Evolutionary conservation across 2,888 invertebrate genomes (phyloP).

Genomic region (Pristionchus exspectatus): DNA sequence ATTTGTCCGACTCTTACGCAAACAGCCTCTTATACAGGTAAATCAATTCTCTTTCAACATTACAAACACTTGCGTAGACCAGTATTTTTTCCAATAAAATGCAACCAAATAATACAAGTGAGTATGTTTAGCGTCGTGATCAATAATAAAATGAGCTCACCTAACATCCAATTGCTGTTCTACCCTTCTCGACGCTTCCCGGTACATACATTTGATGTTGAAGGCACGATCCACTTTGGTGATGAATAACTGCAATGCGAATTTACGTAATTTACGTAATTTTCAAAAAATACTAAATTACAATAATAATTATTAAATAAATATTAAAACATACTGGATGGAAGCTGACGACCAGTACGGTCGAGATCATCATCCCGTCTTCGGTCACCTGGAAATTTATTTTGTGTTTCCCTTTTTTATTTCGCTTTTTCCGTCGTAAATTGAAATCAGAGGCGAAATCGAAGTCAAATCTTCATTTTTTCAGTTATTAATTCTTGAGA

Average conservation of each 20-base stretch:
- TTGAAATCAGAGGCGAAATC: too few species aligned
- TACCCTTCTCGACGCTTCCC: slow-evolving; percentile 74
- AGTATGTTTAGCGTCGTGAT: too few species aligned
- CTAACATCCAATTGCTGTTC: slow-evolving; percentile 76
- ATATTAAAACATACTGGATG: slow-evolving; percentile 70
- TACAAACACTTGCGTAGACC: too few species aligned
- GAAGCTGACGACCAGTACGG: slow-evolving; percentile 78
- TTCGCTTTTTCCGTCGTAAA: too few species aligned
- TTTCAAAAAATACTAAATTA: neutral
- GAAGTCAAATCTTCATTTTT: too few species aligned
- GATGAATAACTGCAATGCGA: slow-evolving; percentile 72
- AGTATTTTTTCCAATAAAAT: too few species aligned
- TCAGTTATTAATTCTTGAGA: neutral
- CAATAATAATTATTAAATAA: neutral
- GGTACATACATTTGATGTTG: slow-evolving; percentile 78
- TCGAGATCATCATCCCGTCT: slow-evolving; percentile 78
- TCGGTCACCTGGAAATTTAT: slow-evolving; percentile 68
- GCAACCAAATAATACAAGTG: too few species aligned
- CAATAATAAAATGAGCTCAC: slow-evolving; percentile 65
- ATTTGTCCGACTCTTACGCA: too few species aligned
- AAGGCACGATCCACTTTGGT: slow-evolving; percentile 79
- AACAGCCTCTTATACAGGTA: too few species aligned
- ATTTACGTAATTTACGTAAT: neutral
- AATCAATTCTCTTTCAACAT: too few species aligned
- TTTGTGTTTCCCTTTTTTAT: neutral